phyloP scores from a whole-genome alignment of 2,113 vertebrate species.

The Solea solea region DNA sequence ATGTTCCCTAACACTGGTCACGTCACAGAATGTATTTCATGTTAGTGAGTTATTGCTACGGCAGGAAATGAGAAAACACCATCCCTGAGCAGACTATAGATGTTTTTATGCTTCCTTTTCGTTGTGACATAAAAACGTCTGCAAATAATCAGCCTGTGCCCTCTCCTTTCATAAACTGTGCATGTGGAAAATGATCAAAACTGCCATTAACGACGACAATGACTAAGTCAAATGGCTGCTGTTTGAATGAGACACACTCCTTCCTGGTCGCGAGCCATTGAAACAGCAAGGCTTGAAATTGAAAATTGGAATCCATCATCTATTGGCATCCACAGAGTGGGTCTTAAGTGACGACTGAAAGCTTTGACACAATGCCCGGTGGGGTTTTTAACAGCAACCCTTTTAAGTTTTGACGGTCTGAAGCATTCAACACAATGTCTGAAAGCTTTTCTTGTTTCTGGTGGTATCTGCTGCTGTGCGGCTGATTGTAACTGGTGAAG shows the following conservation, averaged over 20 bases:
- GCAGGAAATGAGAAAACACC: constrained; percentile 5
- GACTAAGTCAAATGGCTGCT: constrained; percentile 3
- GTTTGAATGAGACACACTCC: constrained; percentile 46
- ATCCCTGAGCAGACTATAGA: constrained; percentile 18
- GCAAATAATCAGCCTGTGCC: neutral
- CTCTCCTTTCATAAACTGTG: constrained; percentile 24
- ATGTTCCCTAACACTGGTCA: too few relatives aligned
- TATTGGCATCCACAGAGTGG: constrained; percentile 45
- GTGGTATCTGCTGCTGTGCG: constrained; percentile 48
- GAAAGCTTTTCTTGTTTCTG: constrained; percentile 48
- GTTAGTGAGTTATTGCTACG: neutral
- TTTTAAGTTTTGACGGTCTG: constrained; percentile 56
- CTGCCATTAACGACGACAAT: neutral
- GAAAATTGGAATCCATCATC: constrained; percentile 65
- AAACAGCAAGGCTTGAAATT: constrained; percentile 70
- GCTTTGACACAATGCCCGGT: constrained; percentile 50
- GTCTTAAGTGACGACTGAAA: constrained; percentile 64
- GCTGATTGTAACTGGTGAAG: constrained; percentile 39
- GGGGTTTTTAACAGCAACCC: constrained; percentile 53
- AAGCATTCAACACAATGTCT: constrained; percentile 44
- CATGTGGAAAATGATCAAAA: constrained; percentile 39
- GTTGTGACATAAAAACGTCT: constrained; percentile 37
- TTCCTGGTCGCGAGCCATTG: constrained; percentile 52
- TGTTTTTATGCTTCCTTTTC: constrained; percentile 31
- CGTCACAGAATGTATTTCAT: neutral